phyloP scores from a whole-genome alignment of 2,113 vertebrate genomes.

The Trachemys scripta region DNA sequence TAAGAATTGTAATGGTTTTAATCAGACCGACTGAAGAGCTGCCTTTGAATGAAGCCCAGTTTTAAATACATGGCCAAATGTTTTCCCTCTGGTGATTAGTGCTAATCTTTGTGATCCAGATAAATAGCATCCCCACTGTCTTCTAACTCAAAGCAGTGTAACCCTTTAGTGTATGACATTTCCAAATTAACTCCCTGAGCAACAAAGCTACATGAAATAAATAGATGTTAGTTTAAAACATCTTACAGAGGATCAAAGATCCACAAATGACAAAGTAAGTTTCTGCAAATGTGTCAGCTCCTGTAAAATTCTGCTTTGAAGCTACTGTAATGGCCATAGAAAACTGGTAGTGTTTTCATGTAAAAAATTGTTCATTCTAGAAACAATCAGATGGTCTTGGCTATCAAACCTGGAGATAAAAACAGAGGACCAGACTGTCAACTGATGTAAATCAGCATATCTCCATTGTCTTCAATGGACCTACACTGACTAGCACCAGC shows the following conservation, averaged over 20 bases:
- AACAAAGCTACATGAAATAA: conserved; percentile 18
- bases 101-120: conserved; percentile 6
- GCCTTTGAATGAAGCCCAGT: not conserved
- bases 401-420: not conserved
- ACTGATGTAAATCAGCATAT: not conserved
- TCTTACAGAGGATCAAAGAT: conserved; percentile 17
- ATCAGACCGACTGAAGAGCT: not conserved
- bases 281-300: not conserved
- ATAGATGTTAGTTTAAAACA: conserved; percentile 21
- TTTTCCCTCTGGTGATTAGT: conserved; percentile 16
- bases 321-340: not conserved
- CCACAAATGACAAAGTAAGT: not conserved
- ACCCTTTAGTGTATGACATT: not conserved
- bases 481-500: not conserved
- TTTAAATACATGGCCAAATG: not conserved
- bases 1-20: not conserved
- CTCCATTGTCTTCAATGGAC: conserved; percentile 9
- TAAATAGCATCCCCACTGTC: conserved; percentile 26
- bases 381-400: not conserved
- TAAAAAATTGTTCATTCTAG: not conserved
- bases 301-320: conserved; percentile 13
- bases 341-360: not conserved
- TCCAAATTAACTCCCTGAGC: conserved; percentile 31
- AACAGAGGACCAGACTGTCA: not conserved
- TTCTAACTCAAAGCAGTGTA: conserved; percentile 30